Evolutionary conservation across 1,140 invertebrate species (phyloP).

Genomic region (Eumaeus atala): DNA sequence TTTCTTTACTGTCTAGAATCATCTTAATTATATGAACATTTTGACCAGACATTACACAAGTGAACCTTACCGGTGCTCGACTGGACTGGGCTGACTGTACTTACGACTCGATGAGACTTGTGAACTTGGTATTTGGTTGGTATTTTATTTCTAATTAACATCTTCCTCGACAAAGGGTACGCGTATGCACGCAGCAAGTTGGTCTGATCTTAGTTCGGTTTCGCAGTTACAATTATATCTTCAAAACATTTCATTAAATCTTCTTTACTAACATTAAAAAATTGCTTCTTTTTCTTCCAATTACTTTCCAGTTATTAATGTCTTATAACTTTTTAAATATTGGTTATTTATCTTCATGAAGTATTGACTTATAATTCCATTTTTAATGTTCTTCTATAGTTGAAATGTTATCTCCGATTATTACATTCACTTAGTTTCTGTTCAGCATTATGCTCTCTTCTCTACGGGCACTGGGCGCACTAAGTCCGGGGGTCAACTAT

Average conservation of each 20-base stretch:
- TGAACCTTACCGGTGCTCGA: slow-evolving; percentile 52
- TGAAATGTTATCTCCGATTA: no score
- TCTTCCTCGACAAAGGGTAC: no score
- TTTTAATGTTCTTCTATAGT: background rate
- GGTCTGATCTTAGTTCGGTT: background rate
- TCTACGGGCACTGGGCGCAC: no score
- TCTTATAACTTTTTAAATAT: no score
- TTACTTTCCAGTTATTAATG: background rate
- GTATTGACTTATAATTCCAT: slow-evolving; percentile 4
- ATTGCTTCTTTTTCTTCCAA: slow-evolving; percentile 6
- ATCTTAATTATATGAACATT: slow-evolving; percentile 44
- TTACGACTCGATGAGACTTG: slow-evolving; percentile 32
- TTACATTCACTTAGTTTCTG: no score
- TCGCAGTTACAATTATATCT: background rate
- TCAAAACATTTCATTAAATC: background rate
- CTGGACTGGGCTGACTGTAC: slow-evolving; percentile 62
- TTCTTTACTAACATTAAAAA: slow-evolving; percentile 1
- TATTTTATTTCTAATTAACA: no score
- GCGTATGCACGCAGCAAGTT: no score
- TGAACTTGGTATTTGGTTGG: no score
- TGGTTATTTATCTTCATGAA: background rate
- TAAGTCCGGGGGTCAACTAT: background rate
- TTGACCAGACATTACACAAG: slow-evolving; percentile 33
- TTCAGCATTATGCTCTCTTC: no score
- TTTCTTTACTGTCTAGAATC: slow-evolving; percentile 10